Conservation (phyloP, 2,797 vertebrate genomes). For the Helostoma temminkii region DNA sequence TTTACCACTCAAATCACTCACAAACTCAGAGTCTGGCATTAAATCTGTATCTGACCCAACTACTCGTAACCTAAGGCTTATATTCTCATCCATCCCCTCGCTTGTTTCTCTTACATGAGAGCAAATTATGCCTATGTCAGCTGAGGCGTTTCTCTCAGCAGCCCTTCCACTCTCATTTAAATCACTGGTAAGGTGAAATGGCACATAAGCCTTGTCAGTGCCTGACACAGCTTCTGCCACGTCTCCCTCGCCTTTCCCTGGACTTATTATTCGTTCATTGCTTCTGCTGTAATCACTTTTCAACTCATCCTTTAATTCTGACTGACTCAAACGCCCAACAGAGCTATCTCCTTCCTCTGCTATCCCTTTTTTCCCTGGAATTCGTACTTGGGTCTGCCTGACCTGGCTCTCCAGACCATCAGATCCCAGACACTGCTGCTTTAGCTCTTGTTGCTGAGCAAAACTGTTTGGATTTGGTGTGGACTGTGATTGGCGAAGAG, state of each 20-base stretch:
- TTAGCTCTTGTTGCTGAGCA: conserved; percentile 65
- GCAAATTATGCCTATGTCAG: conserved; percentile 22
- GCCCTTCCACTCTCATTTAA: conserved; percentile 33
- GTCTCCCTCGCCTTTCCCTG: conserved; percentile 21
- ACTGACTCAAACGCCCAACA: conserved; percentile 46
- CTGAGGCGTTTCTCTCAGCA: conserved; percentile 29
- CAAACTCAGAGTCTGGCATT: conserved; percentile 22
- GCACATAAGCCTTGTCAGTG: conserved; percentile 26
- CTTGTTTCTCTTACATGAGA: conserved; percentile 33
- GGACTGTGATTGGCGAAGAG: conserved; percentile 58
- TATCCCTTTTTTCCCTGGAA: conserved; percentile 16
- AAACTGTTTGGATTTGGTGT: conserved; percentile 64
- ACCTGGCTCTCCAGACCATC: conserved; percentile 48
- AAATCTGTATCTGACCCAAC: conserved; percentile 31
- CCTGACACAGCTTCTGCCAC: conserved; percentile 22
- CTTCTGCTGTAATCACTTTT: conserved; percentile 32
- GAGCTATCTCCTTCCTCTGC: conserved; percentile 33
- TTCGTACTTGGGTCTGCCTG: conserved; percentile 4
- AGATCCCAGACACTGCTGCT: conserved; percentile 50
- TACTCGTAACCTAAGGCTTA: conserved; percentile 24
- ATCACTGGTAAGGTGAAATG: conserved; percentile 31
- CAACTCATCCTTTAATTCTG: conserved; percentile 40
- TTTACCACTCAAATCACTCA: conserved; percentile 31
- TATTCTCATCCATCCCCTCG: conserved; percentile 29
- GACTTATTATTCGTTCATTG: conserved; percentile 17